Base-by-base conservation (phyloP, 2,797 vertebrate species). In the Neomorphus geoffroyi region DNA sequence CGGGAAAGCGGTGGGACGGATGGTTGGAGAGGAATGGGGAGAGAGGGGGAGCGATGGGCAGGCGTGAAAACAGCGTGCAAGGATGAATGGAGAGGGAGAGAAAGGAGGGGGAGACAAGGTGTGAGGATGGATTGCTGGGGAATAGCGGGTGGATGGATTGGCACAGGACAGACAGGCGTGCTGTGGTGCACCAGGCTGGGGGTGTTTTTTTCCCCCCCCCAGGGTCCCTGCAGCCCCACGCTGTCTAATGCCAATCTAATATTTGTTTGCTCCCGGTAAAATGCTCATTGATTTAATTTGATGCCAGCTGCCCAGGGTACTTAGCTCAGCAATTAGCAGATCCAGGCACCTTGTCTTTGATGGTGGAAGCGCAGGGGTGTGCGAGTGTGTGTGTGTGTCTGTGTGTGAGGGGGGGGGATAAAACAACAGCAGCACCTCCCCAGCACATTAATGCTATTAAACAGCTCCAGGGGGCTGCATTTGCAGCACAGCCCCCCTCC, bases 271-370 rank as follows among this genome's bases (percentile, higher is more conserved):
- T 94, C 82, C 82, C 0, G 13, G 66, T 86, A 86, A 94, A 96
- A 83, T 2, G 5, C 80, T 89, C 86, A 37, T 45, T 87, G 96
- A 89, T 94, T 94, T 85, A 82, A 88, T 93, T 92, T 69, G 92
- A 78, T 24, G 70, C 88, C 94, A 88, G 90, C 79, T 82, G 92
- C 95, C 95, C 93, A 58, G 83, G 90, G 77, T 81, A 90, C 95
- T 96, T 94, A 84, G 85, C 90, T 84, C 86, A 80, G 82, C 96
- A 93, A 94, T 94, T 65, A 94, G 45, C 80, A 43, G 45, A 58
- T 61, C 48, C 84, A 80, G 74, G 86, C 82, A 79, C 94, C 89
- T 90, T 48, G 85, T 64, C 79, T 74, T 57, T 75, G 88, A 93
- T 69, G 70, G 57, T 57, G 60, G 81, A 39, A 64, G 56, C 5